Percentiles rank a stretch among this genome's conserved stretches.
phyloP scores from a whole-genome alignment of 2,113 vertebrate genomes.

The Gasterosteus nipponicus region DNA sequence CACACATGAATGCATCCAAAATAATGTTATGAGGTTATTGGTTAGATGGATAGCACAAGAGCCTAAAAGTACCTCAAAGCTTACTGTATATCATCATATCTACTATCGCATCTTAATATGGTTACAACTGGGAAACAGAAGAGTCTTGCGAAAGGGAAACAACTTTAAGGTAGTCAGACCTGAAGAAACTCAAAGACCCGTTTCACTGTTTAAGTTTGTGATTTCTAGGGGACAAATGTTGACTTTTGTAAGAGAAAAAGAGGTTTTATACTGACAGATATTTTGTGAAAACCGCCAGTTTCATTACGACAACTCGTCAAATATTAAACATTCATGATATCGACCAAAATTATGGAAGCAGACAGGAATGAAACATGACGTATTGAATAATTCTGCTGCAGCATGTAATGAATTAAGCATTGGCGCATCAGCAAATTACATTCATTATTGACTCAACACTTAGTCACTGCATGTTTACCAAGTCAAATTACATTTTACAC shows the following conservation, averaged over 20 bases:
- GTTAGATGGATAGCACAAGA: slow-evolving; percentile 34
- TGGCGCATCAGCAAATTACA: not conserved
- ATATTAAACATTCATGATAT: not conserved
- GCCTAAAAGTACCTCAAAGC: slow-evolving; percentile 37
- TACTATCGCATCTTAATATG: not conserved
- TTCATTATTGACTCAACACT: not conserved
- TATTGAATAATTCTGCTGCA: not conserved
- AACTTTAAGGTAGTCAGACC: not conserved
- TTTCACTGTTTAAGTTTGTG: slow-evolving; percentile 9
- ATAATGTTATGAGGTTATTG: slow-evolving; percentile 55
- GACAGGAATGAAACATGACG: not conserved
- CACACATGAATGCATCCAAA: slow-evolving; percentile 56
- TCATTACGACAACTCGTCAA: not conserved
- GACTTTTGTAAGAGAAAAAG: no score
- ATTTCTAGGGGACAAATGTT: slow-evolving; percentile 1
- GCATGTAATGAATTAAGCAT: not conserved
- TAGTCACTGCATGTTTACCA: not conserved
- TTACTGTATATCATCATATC: not conserved
- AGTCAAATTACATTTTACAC: not conserved
- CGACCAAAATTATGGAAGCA: not conserved
- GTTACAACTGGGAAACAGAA: not conserved
- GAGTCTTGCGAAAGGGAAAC: not conserved
- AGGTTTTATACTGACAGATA: not conserved
- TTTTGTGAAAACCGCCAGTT: not conserved
- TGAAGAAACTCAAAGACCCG: not conserved